Evolutionary conservation across 2,888 invertebrate species (phyloP).

Genomic region (Anorthoa munda): DNA sequence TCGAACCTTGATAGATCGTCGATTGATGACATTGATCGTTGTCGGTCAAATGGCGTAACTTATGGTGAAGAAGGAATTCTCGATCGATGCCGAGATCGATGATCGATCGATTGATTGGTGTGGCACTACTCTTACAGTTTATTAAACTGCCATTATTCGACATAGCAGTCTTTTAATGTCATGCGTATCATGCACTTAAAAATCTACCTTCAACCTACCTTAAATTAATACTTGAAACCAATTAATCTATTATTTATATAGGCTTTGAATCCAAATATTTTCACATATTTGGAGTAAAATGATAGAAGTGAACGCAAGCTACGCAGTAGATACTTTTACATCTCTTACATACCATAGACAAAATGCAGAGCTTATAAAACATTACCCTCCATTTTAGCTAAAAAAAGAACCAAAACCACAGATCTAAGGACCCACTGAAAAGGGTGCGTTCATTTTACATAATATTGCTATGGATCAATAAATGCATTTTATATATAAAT

Average conservation of each 20-base stretch:
- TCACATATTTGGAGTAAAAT: not conserved
- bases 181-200: constrained; percentile 21
- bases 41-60: too few species aligned
- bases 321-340: not conserved
- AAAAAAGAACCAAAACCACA: constrained; percentile 4
- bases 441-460: constrained; percentile 5
- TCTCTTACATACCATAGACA: not conserved
- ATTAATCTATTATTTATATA: not conserved
- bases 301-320: constrained; percentile 27
- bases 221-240: constrained; percentile 42
- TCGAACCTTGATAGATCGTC: not conserved
- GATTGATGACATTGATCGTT: not conserved
- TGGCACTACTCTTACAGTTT: not conserved
- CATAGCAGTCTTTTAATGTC: constrained; percentile 28
- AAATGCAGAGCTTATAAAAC: not conserved
- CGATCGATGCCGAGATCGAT: not conserved
- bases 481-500: constrained; percentile 45
- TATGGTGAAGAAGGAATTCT: too few species aligned
- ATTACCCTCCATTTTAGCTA: too few species aligned
- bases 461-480: constrained; percentile 34
- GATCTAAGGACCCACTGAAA: not conserved
- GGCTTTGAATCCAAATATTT: not conserved
- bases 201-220: constrained; percentile 39
- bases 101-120: not conserved
- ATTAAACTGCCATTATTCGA: not conserved